Base-by-base conservation (phyloP, 2,888 invertebrate genomes). In the Piscicola geometra region DNA sequence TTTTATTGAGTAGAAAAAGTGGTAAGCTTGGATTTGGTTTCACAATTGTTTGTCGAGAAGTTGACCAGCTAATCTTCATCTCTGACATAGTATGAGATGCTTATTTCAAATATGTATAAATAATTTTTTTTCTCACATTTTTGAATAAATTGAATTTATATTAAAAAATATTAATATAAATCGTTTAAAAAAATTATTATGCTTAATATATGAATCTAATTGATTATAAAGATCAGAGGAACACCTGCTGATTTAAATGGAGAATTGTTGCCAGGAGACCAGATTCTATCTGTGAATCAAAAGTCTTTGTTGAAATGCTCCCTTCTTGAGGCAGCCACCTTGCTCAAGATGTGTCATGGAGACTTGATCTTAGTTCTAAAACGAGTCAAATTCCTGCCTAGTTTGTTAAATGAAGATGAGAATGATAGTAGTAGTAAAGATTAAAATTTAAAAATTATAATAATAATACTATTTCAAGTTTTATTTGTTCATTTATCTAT, bases 251-350 rank as follows among this genome's bases (percentile, higher is more conserved):
- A 89, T 79, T 85, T 86, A n/a, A 95, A 96, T 84, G 94, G 92
- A 2, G 90, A 93, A 76, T 89, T 99, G 79, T 91, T 93, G 86
- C 91, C 91, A 82, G 97, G 98, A 30, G 98, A 99, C 86, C 90
- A 93, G 82, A 90, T 99, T 71, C 87, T 93, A 12, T 89, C 93
- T 47, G 92, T 98, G 21, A 94, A 96, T 84, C 93, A 92, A 1
- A 91, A 93, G 82, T 92, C 93, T 79, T 84, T 88, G 80, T 82
- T 86, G 25, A 84, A 83, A 76, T 83, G 85, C 50, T 85, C 87
- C 79, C 91, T 93, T 82, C 91, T 94, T 82, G 91, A 93, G 79
- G 93, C 93, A 15, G 94, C 93, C 69, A 91, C 93, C 25, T 89
- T 94, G 75, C 89, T 98, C 80, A 96, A 97, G 82, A 87, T 87